Evolutionary conservation across 2,797 vertebrate genomes (phyloP).

Genomic region (Phoxinus dragarum): DNA sequence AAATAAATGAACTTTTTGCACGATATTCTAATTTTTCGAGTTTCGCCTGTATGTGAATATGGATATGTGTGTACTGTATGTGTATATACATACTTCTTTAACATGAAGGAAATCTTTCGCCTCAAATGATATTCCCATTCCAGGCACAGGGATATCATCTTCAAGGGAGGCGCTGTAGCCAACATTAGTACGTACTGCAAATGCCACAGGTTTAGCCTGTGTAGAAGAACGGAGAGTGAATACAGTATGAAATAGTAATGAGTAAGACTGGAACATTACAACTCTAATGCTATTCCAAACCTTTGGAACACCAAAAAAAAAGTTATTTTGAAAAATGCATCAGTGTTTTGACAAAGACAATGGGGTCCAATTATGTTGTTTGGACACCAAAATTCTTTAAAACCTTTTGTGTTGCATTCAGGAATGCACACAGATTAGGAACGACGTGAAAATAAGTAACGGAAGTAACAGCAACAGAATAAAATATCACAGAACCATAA

Average conservation of each 20-base stretch:
- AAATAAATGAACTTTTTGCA: no score
- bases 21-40: no score
- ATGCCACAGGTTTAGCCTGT: conserved; percentile 98
- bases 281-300: background rate
- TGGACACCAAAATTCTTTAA: no score
- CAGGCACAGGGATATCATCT: conserved; percentile 94
- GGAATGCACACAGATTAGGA: no score
- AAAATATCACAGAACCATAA: no score
- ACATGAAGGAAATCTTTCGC: conserved; percentile 99
- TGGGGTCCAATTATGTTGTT: no score
- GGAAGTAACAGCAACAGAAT: no score
- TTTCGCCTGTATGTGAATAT: background rate
- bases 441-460: no score
- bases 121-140: conserved; percentile 97
- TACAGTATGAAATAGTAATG: background rate
- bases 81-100: conserved; percentile 86
- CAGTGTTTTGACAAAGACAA: background rate
- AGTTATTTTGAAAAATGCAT: background rate
- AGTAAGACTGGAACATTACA: background rate
- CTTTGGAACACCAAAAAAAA: background rate
- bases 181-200: conserved; percentile 98
- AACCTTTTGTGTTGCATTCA: no score
- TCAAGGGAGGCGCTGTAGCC: conserved; percentile 92
- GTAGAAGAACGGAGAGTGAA: conserved; percentile 25
- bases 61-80: background rate